Conservation (phyloP, 2,888 invertebrate genomes). For the Caenorhabditis macrosperma region DNA sequence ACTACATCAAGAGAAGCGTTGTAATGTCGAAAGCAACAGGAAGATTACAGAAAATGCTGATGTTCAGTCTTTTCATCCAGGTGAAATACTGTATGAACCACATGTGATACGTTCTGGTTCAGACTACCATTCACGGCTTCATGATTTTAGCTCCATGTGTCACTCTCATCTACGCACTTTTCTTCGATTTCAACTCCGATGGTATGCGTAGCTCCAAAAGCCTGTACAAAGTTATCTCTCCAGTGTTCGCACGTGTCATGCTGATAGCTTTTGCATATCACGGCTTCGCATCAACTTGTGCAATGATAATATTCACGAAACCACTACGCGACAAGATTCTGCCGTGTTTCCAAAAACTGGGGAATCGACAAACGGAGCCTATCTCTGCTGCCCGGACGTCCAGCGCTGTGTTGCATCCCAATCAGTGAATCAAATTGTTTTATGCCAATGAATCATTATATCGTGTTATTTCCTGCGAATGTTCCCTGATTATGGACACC, state of each 20-base stretch:
- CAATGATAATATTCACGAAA: constrained; percentile 12
- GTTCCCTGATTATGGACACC: too few relatives aligned
- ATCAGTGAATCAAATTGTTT: too few relatives aligned
- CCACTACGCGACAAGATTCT: not conserved
- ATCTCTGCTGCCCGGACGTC: not conserved
- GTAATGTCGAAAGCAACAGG: not conserved
- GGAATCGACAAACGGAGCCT: not conserved
- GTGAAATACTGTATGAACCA: not conserved
- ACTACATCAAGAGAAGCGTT: not conserved
- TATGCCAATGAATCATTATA: too few relatives aligned
- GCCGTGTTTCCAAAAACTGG: not conserved
- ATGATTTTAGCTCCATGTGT: too few relatives aligned
- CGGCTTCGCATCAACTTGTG: constrained; percentile 4
- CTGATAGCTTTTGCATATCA: not conserved
- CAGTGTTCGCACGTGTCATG: not conserved
- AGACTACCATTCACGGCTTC: not conserved
- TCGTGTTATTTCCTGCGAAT: too few relatives aligned
- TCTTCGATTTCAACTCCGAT: too few relatives aligned
- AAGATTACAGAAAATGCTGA: not conserved
- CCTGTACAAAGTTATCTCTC: too few relatives aligned
- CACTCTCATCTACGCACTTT: too few relatives aligned
- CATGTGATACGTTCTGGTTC: not conserved
- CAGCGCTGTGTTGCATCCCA: too few relatives aligned
- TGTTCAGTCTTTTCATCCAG: not conserved
- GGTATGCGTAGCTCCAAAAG: too few relatives aligned